Evolutionary conservation across 2,113 vertebrate species (phyloP).

Genomic region (Lophius piscatorius): DNA sequence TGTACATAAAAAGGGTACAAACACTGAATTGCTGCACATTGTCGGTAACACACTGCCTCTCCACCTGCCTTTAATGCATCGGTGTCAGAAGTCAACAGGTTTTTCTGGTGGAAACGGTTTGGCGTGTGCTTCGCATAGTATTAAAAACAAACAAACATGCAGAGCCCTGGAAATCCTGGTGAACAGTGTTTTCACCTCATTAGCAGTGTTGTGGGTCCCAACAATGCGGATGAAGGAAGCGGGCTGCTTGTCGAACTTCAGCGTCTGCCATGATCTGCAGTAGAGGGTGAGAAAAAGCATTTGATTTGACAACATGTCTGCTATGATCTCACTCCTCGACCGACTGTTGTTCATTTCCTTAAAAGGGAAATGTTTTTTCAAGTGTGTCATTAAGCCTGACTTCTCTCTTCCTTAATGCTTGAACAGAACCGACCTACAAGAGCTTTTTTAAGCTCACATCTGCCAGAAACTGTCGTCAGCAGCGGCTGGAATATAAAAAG

Average conservation of each 20-base stretch:
- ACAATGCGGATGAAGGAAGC: slow-evolving; percentile 97
- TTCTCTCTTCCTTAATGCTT: background rate
- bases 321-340: too few species aligned
- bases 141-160: background rate
- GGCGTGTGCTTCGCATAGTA: background rate
- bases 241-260: slow-evolving; percentile 91
- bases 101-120: too few species aligned
- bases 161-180: background rate
- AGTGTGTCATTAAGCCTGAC: background rate
- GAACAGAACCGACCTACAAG: too few species aligned
- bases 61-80: too few species aligned
- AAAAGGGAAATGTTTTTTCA: background rate
- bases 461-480: slow-evolving; percentile 1
- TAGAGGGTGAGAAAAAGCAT: slow-evolving; percentile 2
- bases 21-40: too few species aligned
- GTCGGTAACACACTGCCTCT: too few species aligned
- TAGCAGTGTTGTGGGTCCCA: slow-evolving; percentile 97
- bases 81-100: too few species aligned
- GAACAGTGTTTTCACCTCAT: slow-evolving; percentile 86
- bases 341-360: background rate
- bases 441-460: background rate
- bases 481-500: background rate
- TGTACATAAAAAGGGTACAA: too few species aligned
- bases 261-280: slow-evolving; percentile 92
- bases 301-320: too few species aligned